These are phyloP conservation scores for Drosophila buzzatii DNA, from an alignment of 2,888 invertebrate genomes.

Conservation along the genomic window DNA sequence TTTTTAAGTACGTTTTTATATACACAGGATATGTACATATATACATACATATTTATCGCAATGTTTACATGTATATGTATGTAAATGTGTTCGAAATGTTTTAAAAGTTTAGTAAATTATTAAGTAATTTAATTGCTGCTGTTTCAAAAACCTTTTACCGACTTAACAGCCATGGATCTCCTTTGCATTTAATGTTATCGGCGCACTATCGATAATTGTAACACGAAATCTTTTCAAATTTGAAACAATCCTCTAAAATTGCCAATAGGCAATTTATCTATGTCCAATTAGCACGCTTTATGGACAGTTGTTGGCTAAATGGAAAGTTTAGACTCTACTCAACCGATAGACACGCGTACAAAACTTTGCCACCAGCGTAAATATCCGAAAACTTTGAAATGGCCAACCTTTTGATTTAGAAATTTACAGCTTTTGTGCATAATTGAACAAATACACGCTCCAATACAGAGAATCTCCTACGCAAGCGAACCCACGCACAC, in stretches of 20 bases:
- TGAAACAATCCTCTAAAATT: background rate
- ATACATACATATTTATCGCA: background rate
- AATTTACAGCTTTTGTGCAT: constrained; percentile 32
- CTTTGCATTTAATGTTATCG: background rate
- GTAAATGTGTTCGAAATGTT: background rate
- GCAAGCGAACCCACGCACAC: background rate
- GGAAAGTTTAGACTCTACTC: constrained; percentile 16
- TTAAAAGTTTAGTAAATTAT: background rate
- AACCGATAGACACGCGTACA: background rate
- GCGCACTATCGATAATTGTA: background rate
- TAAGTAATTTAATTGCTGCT: background rate
- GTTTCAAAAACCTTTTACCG: background rate
- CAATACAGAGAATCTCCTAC: constrained; percentile 2
- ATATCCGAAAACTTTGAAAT: constrained; percentile 38
- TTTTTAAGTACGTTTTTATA: constrained; percentile 1
- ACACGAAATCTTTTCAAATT: too few species aligned
- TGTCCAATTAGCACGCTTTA: background rate
- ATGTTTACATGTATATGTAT: background rate
- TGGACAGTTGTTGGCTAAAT: constrained; percentile 6
- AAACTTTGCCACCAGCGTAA: constrained; percentile 23
- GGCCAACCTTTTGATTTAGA: constrained; percentile 34
- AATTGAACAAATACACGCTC: constrained; percentile 30
- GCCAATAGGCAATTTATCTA: background rate
- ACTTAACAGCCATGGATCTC: background rate
- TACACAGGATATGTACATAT: background rate